phyloP scores from a whole-genome alignment of 1,140 invertebrate species.

The Drosophila rufa region DNA sequence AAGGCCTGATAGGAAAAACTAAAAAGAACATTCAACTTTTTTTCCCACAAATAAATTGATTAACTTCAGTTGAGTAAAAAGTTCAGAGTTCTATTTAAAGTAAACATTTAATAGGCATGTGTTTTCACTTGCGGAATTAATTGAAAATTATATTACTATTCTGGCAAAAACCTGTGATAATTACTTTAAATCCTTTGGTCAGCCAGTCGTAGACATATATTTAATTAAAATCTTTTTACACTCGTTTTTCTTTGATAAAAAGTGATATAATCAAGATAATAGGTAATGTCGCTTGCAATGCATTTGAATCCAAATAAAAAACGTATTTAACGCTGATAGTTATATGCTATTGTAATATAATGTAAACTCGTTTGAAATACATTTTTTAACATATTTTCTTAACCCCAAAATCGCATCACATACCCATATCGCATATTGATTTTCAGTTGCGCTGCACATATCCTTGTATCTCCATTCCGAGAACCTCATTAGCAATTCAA shows the following conservation, averaged over 20 bases:
- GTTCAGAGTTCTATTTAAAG: slow-evolving; percentile 6
- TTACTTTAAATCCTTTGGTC: slow-evolving; percentile 4
- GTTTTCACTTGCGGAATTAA: slow-evolving; percentile 15
- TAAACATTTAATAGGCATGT: slow-evolving; percentile 5
- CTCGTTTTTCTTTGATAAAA: background rate
- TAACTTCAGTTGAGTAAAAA: slow-evolving; percentile 1
- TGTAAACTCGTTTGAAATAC: too few species aligned
- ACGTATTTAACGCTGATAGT: background rate
- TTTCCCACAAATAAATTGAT: slow-evolving; percentile 9
- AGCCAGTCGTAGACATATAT: background rate
- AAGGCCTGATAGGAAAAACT: background rate
- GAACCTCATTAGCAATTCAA: slow-evolving; percentile 41
- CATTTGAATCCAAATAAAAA: background rate
- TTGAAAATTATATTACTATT: background rate
- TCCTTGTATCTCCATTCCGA: background rate
- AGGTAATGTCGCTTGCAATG: too few species aligned
- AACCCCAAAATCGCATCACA: background rate
- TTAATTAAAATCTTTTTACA: slow-evolving; percentile 3
- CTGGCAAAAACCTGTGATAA: slow-evolving; percentile 1
- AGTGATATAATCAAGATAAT: background rate
- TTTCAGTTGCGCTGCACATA: background rate
- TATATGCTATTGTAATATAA: background rate
- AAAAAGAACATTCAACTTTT: slow-evolving; percentile 4
- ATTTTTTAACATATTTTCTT: background rate
- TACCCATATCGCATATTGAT: background rate